Conservation (phyloP, 2,113 vertebrate species). For the Sceloporus undulatus region DNA sequence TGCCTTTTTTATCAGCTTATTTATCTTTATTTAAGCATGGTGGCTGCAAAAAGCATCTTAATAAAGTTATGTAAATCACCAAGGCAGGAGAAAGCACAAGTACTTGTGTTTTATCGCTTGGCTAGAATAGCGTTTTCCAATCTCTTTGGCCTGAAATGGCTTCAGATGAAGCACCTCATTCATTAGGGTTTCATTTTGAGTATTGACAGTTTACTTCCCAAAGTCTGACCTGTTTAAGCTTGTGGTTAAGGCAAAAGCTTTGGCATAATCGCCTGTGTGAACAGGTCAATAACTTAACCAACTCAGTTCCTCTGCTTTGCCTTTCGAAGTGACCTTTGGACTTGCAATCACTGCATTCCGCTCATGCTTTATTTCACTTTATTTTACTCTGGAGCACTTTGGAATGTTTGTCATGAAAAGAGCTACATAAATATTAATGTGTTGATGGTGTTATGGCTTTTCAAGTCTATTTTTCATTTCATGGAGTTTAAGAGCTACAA, state of each 20-base stretch:
- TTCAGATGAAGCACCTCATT: neutral
- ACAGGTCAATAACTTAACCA: constrained; percentile 42
- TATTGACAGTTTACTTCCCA: constrained; percentile 11
- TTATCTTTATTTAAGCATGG: neutral
- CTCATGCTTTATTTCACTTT: constrained; percentile 74
- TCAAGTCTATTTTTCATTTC: constrained; percentile 79
- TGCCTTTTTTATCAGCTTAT: neutral
- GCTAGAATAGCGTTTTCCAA: neutral
- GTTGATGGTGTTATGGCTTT: constrained; percentile 78
- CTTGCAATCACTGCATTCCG: constrained; percentile 64
- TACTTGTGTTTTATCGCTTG: neutral
- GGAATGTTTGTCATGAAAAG: constrained; percentile 79
- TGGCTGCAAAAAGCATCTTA: constrained; percentile 26
- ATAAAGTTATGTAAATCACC: constrained; percentile 11
- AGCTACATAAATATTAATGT: constrained; percentile 82
- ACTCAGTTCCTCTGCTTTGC: constrained; percentile 56
- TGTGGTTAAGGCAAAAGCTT: constrained; percentile 11
- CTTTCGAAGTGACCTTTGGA: constrained; percentile 68
- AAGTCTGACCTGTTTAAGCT: neutral
- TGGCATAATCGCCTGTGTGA: constrained; percentile 34
- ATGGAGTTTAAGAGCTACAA: constrained; percentile 76
- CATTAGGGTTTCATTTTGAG: neutral
- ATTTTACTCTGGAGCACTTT: constrained; percentile 70
- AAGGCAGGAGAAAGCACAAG: neutral
- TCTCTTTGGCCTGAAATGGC: neutral